Evolutionary conservation across 2,113 vertebrate species (phyloP), one percentile per base, ranked within the genome.

Genomic region (Daboia siamensis): DNA sequence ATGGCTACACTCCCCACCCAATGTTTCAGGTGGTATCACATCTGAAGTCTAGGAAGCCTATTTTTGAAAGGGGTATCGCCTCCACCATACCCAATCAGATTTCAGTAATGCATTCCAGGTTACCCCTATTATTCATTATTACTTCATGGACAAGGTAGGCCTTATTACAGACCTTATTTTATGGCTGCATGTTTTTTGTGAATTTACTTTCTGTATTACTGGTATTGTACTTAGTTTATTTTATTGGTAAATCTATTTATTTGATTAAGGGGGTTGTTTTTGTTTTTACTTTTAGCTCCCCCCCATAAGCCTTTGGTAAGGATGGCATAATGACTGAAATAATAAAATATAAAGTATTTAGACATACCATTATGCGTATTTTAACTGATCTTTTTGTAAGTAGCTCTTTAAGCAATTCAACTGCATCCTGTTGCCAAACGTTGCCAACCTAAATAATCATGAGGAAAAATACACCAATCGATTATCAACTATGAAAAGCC

Each of bases 401-500:
- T 33, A 98, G 85, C 87, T 99, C 98, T 95, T 94, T 98, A 96
- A 99, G 97, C 56, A 98, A 96, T 87, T 97, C 96, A 90, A 99
- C 93, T 15, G 98, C 98, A 93, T 99, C 98, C 44, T 51, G 92
- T 94, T 99, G 98, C 99, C 99, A 99, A 84, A 54, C 85, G 44
- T 95, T 97, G 39, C 98, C 98, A 33, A 98, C 94, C 99, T 99
- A 39, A 90, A 88, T 89, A 24, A 44, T 20, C 29, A 92, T 74
- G 85, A 88, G 39, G 5, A 44, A 94, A 29, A 59, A 90, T 8
- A 90, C 29, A 64, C 8, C 55, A 24, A n/a, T 5, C 46, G 6
- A 48, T 86, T n/a, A 44, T 61, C 8, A 90, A 86, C 2, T 85
- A 51, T 44, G 20, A 9, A 69, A 87, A 46, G 26, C 20, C 48